Base-by-base conservation (phyloP, 2,888 invertebrate genomes). In the Lasiommata megera region DNA sequence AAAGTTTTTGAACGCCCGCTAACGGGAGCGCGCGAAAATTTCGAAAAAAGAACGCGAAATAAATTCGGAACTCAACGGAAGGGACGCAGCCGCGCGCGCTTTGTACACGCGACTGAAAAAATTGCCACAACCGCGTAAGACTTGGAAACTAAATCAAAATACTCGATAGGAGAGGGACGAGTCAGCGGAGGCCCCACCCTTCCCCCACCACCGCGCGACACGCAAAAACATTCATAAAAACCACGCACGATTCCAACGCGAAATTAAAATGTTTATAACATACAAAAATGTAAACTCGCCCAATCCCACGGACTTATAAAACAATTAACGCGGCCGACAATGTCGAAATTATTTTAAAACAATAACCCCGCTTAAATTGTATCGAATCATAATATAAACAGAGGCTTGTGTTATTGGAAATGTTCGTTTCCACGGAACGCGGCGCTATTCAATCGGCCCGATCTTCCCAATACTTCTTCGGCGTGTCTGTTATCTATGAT, bases 131-230 rank as follows among this genome's bases (percentile, higher is more conserved):
- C 88, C 83, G 84, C 88, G 88, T 89, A 88, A 88, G 88, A 84
- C 80, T 88, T 77, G 80, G 85, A 89, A 90, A 89, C 89, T 90
- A 90, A 90, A 89, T 90, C 89, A 90, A 89, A 90, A 90, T 90
- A 90, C 86, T 77, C 79, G 84, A 85, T 88, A 84, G 86, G 77
- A 86, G 88, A 88, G 89, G 89, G 89, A 88, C 89, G 89, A 86
- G 77, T 83, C 89, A 74, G 67, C 72, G 57, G 71, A 85, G 77
- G 89, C 89, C 85, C 88, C 89, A 85, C 89, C 89, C 88, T 83
- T 72, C 85, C 86, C 89, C 89, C 88, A 80, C 89, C 79, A 80
- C 67, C 65, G 66, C 62, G 66, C 80, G 71, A 76, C 74, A 84
- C 86, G 88, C 88, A 88, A 90, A 90, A 89, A 89, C 89, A 87